Evolutionary conservation across 2,888 invertebrate genomes (phyloP), one percentile per base, ranked within the genome.

Genomic region (Timema cristinae): DNA sequence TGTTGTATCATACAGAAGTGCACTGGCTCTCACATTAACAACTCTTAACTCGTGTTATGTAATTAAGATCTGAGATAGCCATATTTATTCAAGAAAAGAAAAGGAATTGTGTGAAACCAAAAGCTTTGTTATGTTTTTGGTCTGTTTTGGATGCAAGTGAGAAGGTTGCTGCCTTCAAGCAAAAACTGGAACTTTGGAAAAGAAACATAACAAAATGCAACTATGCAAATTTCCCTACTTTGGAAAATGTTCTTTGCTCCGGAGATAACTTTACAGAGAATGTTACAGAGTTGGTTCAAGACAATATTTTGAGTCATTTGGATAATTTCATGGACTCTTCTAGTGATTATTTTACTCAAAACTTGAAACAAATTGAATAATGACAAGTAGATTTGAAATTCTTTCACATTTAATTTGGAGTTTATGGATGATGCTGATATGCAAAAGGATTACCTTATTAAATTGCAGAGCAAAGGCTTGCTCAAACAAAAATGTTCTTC

Each of bases 271-370:
- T 32, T 32, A 32, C 4, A 32, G 32, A 32, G 4, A 32, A 32
- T 32, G 32, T 32, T 4, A 32, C 32, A 48, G 7, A 32, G 5
- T 48, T 48, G 7, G 7, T 67, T 15, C 47, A 48, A 48, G 13
- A n/a, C 50, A 50, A 67, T 67, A 67, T 48, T 48, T 11, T 66
- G 66, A 4, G 66, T 13, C 66, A 66, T 66, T 4, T 66, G 66
- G 61, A 61, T 16, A 61, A 6, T 61, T 5, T 61, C 32, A 61
- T 61, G 32, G 6, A 61, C 61, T 61, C 15, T 15, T 61, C 6
- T 66, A n/a, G 8, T 67, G 50, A 67, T 49, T 67, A 67, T n/a
- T 67, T 67, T 67, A 50, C n/a, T 50, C 47, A 67, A 13, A 32
- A 15, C 48, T 48, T 49, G 7, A 49, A 13, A 48, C 47, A 66